Evolutionary conservation across 2,888 invertebrate species (phyloP), one percentile per base, ranked within the genome.

Genomic region (Drosophila quinaria): DNA sequence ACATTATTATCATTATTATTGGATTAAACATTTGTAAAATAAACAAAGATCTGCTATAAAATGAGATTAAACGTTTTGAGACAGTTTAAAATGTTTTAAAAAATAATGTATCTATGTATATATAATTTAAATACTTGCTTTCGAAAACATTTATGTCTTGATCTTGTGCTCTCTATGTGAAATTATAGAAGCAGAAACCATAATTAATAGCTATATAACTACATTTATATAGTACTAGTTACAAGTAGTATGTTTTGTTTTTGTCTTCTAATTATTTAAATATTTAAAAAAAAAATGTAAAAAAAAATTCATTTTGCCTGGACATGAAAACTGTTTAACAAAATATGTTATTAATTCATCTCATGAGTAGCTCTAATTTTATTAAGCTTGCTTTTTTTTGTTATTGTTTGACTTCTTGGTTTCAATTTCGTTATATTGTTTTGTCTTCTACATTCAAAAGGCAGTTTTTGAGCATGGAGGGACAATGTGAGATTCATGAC

Each of bases 401-500:
- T 66, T 63, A 44, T 33, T 19, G 39, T 58, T 75, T 75, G 79
- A 74, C 79, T 78, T 78, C n/a, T 64, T 64, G 56, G 39, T 59
- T 63, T 49, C 17, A 39, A 49, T 62, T 77, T 70, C 49, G 29
- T 22, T 47, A 41, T 66, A 56, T 69, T 87, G 83, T 56, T 75
- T 65, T 71, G 58, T 80, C 49, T 64, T 55, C 70, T 76, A 86
- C 74, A 65, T 82, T 80, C 72, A 70, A 85, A 88, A 89, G 85
- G 85, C 85, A 86, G 85, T 86, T 87, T 75, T 69, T 72, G 89
- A 85, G 90, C 85, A 87, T 86, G 85, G 85, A 86, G 90, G 85
- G 85, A 86, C 80, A 86, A 74, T 71, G 83, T 86, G 84, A 90
- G 90, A 83, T 90, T 89, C 89, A 69, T 71, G 84, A 79, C 65